phyloP scores from a whole-genome alignment of 1,140 invertebrate genomes.

The Drosophila nigromelanica region DNA sequence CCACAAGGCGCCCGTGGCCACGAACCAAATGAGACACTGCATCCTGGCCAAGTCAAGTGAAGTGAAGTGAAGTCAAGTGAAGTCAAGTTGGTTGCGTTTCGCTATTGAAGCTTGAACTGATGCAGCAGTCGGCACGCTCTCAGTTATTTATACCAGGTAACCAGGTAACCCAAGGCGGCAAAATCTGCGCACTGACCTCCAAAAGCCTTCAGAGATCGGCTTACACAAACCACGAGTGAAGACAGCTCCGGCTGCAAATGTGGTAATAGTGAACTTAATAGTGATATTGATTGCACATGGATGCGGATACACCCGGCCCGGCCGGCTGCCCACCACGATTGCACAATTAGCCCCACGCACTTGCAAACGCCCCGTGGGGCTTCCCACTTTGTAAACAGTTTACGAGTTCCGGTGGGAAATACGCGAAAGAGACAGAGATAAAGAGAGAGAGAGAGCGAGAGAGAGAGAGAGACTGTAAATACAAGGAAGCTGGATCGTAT shows the following conservation, averaged over 20 bases:
- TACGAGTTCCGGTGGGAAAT: conserved; percentile 20
- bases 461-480: no score
- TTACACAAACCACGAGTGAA: conserved; percentile 35
- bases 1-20: conserved; percentile 26
- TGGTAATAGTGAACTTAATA: conserved; percentile 78
- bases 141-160: conserved; percentile 58
- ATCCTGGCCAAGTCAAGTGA: conserved; percentile 39
- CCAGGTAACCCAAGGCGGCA: conserved; percentile 54
- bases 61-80: no score
- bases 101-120: conserved; percentile 48
- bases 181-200: conserved; percentile 74
- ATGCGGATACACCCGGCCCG: conserved; percentile 23
- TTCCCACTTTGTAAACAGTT: conserved; percentile 15
- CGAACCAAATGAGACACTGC: conserved; percentile 51
- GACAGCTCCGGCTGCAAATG: conserved; percentile 28
- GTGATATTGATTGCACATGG: conserved; percentile 54
- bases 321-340: conserved; percentile 31
- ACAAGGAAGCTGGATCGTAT: neutral
- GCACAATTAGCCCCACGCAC: conserved; percentile 53
- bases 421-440: no score
- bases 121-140: conserved; percentile 34
- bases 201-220: conserved; percentile 48
- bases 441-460: neutral
- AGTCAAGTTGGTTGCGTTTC: no score
- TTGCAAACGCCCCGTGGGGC: conserved; percentile 37